A percentile compares a stretch with the other conserved stretches of the same genome.
These are phyloP conservation scores for Callopanchax toddi DNA, from an alignment of 2,113 vertebrate species.

Conservation along the genomic window DNA sequence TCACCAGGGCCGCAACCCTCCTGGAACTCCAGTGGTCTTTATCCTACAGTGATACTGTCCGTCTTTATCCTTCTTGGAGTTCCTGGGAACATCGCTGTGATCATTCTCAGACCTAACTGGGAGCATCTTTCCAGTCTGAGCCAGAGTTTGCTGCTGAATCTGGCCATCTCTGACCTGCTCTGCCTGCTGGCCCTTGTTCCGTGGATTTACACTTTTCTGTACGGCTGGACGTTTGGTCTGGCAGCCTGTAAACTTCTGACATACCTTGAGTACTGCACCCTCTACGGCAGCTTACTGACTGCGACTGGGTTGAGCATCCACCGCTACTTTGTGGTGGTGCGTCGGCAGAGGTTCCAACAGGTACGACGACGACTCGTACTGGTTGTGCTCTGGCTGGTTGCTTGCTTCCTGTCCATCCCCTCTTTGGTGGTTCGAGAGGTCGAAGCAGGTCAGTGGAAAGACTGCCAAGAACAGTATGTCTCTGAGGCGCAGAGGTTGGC, in stretches of 20 bases:
- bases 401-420: conserved; percentile 10
- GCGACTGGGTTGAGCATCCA: conserved; percentile 34
- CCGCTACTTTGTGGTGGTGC: conserved; percentile 40
- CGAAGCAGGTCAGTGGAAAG: fast-evolving
- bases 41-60: neutral
- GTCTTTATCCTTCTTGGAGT: conserved; percentile 3
- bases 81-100: conserved; percentile 13
- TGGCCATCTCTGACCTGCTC: conserved; percentile 21
- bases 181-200: conserved; percentile 26
- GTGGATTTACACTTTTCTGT: conserved; percentile 20
- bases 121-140: neutral
- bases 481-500: neutral
- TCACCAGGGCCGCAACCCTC: neutral
- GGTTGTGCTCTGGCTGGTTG: too few species aligned
- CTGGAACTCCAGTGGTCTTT: neutral
- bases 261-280: neutral
- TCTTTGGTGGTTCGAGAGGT: conserved; percentile 3
- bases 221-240: conserved; percentile 13
- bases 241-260: conserved; percentile 9
- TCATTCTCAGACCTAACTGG: conserved; percentile 13
- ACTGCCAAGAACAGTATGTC: neutral
- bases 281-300: conserved; percentile 27
- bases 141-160: conserved; percentile 15
- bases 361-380: neutral
- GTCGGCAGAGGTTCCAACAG: neutral